phyloP scores from a whole-genome alignment of 2,888 invertebrate species.

The Clunio marinus region DNA sequence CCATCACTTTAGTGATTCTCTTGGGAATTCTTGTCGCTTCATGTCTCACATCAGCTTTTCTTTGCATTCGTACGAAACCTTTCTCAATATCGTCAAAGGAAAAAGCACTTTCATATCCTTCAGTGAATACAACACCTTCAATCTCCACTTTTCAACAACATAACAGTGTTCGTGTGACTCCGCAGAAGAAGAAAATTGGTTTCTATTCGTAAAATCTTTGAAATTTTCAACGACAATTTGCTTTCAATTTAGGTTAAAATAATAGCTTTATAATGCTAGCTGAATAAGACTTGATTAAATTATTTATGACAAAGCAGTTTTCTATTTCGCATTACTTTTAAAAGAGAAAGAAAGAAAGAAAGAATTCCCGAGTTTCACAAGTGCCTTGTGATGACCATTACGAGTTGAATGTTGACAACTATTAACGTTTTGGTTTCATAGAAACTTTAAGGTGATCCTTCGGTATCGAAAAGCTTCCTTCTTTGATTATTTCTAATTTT shows the following conservation, averaged over 20 bases:
- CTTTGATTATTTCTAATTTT: too few relatives aligned
- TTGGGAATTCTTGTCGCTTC: slow-evolving; percentile 78
- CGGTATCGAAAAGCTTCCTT: too few relatives aligned
- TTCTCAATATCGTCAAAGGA: slow-evolving; percentile 55
- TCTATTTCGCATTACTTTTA: not conserved
- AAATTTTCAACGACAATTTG: not conserved
- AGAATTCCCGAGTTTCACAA: too few relatives aligned
- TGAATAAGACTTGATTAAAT: slow-evolving; percentile 21
- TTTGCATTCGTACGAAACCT: slow-evolving; percentile 76
- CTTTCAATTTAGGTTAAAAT: not conserved
- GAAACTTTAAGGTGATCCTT: too few relatives aligned
- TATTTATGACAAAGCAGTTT: not conserved
- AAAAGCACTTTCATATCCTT: slow-evolving; percentile 40
- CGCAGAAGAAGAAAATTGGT: slow-evolving; percentile 28
- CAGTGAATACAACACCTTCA: slow-evolving; percentile 12
- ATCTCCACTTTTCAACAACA: slow-evolving; percentile 39
- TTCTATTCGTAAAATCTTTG: slow-evolving; percentile 26
- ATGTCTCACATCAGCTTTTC: slow-evolving; percentile 78
- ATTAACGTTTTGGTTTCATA: too few relatives aligned
- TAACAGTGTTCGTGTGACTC: slow-evolving; percentile 34
- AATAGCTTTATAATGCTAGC: slow-evolving; percentile 18
- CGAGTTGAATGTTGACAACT: too few relatives aligned
- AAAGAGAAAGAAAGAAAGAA: not conserved
- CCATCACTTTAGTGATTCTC: slow-evolving; percentile 76
- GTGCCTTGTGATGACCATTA: too few relatives aligned